phyloP scores from a whole-genome alignment of 2,888 invertebrate species.

The Coenonympha glycerion region DNA sequence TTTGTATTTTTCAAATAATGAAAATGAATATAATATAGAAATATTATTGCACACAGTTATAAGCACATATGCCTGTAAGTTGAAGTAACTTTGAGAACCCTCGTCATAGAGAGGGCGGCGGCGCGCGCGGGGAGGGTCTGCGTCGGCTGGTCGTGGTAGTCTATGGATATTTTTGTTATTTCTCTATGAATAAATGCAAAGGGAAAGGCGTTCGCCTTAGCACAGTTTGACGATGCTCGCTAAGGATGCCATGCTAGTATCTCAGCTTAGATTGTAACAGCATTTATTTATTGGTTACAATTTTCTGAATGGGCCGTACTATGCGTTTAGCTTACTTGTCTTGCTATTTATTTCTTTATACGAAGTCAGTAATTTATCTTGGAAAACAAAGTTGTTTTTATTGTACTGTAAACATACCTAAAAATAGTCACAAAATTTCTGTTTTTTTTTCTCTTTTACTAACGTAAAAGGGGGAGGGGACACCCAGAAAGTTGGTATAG shows the following conservation, averaged over 20 bases:
- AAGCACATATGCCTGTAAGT: too few relatives aligned
- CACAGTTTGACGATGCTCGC: constrained; percentile 63
- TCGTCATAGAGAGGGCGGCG: constrained; percentile 23
- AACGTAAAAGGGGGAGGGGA: too few relatives aligned
- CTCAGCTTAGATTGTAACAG: constrained; percentile 42
- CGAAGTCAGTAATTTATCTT: not conserved
- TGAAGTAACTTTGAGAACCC: constrained; percentile 7
- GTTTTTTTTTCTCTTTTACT: too few relatives aligned
- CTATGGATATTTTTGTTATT: constrained; percentile 75
- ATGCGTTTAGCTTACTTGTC: not conserved
- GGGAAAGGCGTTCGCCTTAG: constrained; percentile 75
- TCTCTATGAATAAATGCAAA: constrained; percentile 74
- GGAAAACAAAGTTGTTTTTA: not conserved
- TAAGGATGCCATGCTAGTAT: constrained; percentile 53
- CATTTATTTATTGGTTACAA: constrained; percentile 39
- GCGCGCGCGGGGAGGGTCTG: constrained; percentile 37
- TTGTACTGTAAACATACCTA: not conserved
- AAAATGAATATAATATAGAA: too few relatives aligned
- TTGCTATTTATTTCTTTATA: not conserved
- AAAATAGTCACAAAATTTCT: too few relatives aligned
- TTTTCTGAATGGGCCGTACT: constrained; percentile 21
- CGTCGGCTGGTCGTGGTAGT: constrained; percentile 44
- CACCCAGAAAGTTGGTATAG: too few relatives aligned
- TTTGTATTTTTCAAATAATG: too few relatives aligned
- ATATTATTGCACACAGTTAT: too few relatives aligned